Conservation (phyloP, 2,113 vertebrate genomes). For the Columba janthina region DNA sequence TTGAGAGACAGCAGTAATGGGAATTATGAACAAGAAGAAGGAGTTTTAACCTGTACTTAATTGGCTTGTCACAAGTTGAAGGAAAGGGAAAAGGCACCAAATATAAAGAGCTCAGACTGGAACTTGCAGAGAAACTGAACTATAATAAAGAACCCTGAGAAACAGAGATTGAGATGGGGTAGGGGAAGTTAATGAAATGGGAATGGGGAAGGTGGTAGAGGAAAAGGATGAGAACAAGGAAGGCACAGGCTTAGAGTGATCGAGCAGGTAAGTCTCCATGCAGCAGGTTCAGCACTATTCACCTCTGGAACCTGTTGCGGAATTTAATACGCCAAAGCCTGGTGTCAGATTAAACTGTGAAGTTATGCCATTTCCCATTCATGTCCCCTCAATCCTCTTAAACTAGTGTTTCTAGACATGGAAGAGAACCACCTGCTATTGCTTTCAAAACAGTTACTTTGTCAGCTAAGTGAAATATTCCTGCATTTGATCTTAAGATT, state of each 20-base stretch:
- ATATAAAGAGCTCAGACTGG: neutral
- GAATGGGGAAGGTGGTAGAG: neutral
- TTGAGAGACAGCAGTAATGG: neutral
- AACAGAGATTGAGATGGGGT: neutral
- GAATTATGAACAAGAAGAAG: neutral
- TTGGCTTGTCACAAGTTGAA: too few relatives aligned
- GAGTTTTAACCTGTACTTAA: neutral
- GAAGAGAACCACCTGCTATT: neutral
- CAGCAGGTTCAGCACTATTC: neutral
- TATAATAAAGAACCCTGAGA: neutral
- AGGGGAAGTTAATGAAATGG: neutral
- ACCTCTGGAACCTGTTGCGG: neutral
- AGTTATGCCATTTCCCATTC: neutral
- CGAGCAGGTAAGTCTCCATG: accelerated
- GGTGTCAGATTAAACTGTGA: neutral
- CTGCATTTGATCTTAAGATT: neutral
- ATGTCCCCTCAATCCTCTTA: neutral
- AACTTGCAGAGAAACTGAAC: neutral
- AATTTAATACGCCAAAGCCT: neutral
- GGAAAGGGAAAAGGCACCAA: neutral
- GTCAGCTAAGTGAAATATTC: neutral
- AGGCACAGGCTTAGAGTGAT: neutral
- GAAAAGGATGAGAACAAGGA: neutral
- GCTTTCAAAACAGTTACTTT: neutral
- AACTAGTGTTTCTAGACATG: neutral